A percentile compares a stretch with the other conserved stretches of the same genome.
phyloP scores from a whole-genome alignment of 2,113 vertebrate genomes.

The Vulpes lagopus region DNA sequence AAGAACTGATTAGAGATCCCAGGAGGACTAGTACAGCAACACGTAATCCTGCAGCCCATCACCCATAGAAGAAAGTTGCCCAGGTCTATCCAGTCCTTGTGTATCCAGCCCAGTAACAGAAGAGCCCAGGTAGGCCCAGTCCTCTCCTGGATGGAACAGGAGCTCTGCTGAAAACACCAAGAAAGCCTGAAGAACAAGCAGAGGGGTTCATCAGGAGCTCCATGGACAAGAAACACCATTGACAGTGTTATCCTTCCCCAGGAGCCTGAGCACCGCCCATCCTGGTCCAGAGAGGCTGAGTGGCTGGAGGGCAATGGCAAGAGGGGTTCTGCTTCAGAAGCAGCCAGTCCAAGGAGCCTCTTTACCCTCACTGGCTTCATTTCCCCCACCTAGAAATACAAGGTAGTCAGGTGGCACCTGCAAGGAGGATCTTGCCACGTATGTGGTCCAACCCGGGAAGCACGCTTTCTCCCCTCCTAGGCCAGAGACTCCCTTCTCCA shows the following conservation, averaged over 20 bases:
- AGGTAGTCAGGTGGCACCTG: background rate
- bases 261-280: background rate
- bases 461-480: background rate
- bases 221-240: background rate
- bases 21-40: background rate
- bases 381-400: background rate
- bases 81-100: background rate
- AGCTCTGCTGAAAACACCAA: background rate
- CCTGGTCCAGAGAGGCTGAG: background rate
- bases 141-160: background rate
- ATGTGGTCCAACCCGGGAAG: background rate
- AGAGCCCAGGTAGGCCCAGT: background rate
- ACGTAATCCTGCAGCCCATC: background rate
- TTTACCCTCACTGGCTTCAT: background rate
- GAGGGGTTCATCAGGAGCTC: fast-evolving
- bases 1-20: background rate
- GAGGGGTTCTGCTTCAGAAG: background rate
- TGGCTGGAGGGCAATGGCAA: background rate
- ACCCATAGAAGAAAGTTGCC: background rate
- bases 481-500: background rate
- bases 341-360: background rate
- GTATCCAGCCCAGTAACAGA: background rate
- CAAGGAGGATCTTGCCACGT: background rate
- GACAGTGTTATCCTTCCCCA: background rate
- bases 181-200: background rate